A percentile compares a stretch with the other conserved stretches of the same genome.
Conservation (phyloP, 1,140 invertebrate species). For the Propsilocerus akamusi region DNA sequence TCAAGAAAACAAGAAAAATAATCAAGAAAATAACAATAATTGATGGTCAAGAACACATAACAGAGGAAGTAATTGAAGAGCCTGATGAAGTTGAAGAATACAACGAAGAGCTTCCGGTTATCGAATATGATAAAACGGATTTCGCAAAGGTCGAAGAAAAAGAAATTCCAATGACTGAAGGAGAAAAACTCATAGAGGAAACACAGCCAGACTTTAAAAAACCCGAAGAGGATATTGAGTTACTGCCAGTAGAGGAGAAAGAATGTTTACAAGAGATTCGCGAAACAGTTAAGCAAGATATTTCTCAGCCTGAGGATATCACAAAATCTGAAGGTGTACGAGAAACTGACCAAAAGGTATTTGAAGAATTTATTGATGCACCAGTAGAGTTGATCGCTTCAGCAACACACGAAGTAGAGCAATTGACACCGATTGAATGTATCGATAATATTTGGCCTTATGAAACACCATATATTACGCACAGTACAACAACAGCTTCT, state of each 20-base stretch:
- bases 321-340: too few species aligned
- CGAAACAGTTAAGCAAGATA: not conserved
- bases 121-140: not conserved
- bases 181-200: constrained; percentile 12
- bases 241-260: constrained; percentile 7
- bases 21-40: constrained; percentile 55
- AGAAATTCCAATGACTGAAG: constrained; percentile 10
- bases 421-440: not conserved
- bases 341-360: too few species aligned
- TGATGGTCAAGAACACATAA: constrained; percentile 63
- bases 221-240: constrained; percentile 9
- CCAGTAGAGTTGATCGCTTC: not conserved
- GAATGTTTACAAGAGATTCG: too few species aligned
- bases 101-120: constrained; percentile 41
- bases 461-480: not conserved
- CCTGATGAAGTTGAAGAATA: constrained; percentile 60
- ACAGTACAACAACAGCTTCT: not conserved
- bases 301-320: not conserved
- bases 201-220: constrained; percentile 10
- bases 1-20: constrained; percentile 51
- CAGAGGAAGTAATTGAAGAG: constrained; percentile 65
- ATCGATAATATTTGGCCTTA: not conserved
- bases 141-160: not conserved
- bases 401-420: not conserved
- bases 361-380: not conserved